phyloP scores from a whole-genome alignment of 2,888 invertebrate genomes.

The Carpatolechia fugitivella region DNA sequence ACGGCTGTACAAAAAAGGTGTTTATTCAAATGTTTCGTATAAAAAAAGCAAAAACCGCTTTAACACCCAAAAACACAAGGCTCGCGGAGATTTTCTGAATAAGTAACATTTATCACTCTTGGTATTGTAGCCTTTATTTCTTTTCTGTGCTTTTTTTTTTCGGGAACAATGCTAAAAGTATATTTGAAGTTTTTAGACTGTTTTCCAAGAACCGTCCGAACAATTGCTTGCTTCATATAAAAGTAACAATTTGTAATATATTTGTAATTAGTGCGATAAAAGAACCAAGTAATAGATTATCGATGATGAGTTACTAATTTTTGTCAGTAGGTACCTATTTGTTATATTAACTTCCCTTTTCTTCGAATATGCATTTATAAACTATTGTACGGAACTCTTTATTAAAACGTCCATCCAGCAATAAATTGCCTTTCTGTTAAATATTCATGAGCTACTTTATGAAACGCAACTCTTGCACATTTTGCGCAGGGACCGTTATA shows the following conservation, averaged over 20 bases:
- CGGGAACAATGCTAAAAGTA: too few species aligned
- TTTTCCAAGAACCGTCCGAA: too few species aligned
- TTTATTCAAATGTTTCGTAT: background rate
- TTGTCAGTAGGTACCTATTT: too few species aligned
- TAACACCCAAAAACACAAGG: background rate
- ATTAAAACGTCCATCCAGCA: slow-evolving; percentile 5
- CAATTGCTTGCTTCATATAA: too few species aligned
- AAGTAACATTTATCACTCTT: slow-evolving; percentile 5
- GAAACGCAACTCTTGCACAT: background rate
- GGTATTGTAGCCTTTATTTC: background rate
- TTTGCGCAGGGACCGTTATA: background rate
- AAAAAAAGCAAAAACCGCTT: background rate
- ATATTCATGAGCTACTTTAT: slow-evolving; percentile 7
- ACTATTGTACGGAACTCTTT: slow-evolving; percentile 3
- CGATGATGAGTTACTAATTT: too few species aligned
- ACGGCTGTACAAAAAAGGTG: too few species aligned
- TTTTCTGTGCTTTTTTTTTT: background rate
- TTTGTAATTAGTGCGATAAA: too few species aligned
- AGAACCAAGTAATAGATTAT: too few species aligned
- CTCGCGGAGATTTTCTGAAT: slow-evolving; percentile 1
- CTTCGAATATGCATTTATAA: background rate
- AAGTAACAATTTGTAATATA: too few species aligned
- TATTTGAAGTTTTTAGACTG: too few species aligned
- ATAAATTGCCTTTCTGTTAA: slow-evolving; percentile 1
- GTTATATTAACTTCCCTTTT: too few species aligned